phyloP scores from a whole-genome alignment of 2,797 vertebrate species.

The Oryzias dopingdopingensis region DNA sequence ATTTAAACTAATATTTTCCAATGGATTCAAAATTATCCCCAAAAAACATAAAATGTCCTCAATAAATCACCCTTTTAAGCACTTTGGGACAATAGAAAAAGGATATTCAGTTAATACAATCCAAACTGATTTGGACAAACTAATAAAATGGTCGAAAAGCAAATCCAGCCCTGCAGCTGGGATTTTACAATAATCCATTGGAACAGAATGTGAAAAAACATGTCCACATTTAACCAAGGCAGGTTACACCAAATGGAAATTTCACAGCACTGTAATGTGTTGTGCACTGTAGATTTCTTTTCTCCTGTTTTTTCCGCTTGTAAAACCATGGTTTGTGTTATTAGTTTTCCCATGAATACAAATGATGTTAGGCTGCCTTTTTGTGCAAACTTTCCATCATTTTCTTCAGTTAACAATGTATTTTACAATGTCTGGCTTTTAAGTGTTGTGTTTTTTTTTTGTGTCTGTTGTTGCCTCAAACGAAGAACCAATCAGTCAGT shows the following conservation, averaged over 20 bases:
- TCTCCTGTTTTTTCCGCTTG: too few species aligned
- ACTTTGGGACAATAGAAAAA: not conserved
- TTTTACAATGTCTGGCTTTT: too few species aligned
- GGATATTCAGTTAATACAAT: accelerated
- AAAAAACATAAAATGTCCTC: not conserved
- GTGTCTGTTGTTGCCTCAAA: too few species aligned
- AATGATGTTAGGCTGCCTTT: too few species aligned
- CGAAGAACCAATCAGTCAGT: too few species aligned
- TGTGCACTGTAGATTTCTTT: too few species aligned
- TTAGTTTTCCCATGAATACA: too few species aligned
- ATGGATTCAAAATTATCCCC: not conserved
- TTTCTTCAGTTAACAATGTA: too few species aligned
- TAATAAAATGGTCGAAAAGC: not conserved
- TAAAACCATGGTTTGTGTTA: too few species aligned
- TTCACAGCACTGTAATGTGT: too few species aligned
- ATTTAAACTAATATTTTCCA: not conserved
- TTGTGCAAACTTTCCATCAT: too few species aligned
- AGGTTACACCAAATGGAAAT: not conserved
- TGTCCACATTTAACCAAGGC: not conserved
- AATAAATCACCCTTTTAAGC: not conserved
- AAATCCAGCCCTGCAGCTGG: not conserved
- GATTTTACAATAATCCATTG: not conserved
- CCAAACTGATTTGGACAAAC: not conserved
- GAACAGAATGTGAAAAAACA: not conserved
- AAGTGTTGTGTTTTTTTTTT: too few species aligned